phyloP scores from a whole-genome alignment of 1,140 invertebrate species.

The Brachystomella parvula region DNA sequence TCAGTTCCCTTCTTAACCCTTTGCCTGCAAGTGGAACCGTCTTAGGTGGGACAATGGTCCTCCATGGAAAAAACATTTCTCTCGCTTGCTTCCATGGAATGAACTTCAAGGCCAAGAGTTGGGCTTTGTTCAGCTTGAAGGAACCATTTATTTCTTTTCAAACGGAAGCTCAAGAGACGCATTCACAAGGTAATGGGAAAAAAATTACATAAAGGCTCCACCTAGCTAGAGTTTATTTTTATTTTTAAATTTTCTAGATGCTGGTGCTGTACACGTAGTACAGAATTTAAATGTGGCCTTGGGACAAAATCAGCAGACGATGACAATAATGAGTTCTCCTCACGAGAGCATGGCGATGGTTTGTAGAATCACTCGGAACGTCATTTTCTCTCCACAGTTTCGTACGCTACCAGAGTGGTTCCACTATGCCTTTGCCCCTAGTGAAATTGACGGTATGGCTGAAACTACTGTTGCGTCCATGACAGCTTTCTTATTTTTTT shows the following conservation, averaged over 20 bases:
- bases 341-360: conserved; percentile 85
- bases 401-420: conserved; percentile 92
- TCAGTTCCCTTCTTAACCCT: conserved; percentile 52
- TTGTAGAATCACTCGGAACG: conserved; percentile 77
- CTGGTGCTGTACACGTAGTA: conserved; percentile 62
- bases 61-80: conserved; percentile 81
- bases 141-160: conserved; percentile 91
- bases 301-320: conserved; percentile 58
- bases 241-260: conserved; percentile 24
- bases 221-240: not conserved
- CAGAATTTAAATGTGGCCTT: conserved; percentile 82
- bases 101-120: conserved; percentile 93
- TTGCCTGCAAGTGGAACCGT: conserved; percentile 66
- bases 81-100: conserved; percentile 95
- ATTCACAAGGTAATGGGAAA: conserved; percentile 55
- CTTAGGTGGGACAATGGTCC: conserved; percentile 83
- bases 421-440: conserved; percentile 86
- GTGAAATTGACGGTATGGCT: conserved; percentile 76
- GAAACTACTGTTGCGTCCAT: not conserved
- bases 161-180: conserved; percentile 81
- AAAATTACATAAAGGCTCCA: not conserved
- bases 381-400: conserved; percentile 90
- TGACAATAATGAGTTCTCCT: conserved; percentile 36
- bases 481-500: conserved; percentile 27
- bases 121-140: conserved; percentile 89